These are phyloP conservation scores for Ceriagrion tenellum DNA, from an alignment of 2,888 invertebrate genomes.

Conservation along the genomic window DNA sequence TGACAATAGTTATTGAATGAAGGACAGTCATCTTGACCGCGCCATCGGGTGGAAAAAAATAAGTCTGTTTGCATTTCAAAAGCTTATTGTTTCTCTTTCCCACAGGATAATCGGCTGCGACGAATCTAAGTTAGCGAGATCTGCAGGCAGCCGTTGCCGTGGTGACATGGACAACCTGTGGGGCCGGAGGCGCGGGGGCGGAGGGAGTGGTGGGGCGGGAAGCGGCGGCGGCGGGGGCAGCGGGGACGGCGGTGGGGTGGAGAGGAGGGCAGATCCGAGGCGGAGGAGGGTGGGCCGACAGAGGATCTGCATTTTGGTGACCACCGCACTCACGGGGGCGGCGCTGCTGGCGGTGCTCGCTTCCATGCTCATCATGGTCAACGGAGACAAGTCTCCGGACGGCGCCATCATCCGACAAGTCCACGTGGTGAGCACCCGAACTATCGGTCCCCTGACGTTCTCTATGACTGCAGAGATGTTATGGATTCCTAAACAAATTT, in stretches of 20 bases:
- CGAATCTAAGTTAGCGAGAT: neutral
- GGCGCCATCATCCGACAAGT: neutral
- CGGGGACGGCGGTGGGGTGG: neutral
- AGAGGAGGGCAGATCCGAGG: neutral
- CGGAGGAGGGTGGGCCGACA: conserved; percentile 23
- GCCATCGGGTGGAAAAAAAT: too few species aligned
- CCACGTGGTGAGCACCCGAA: conserved; percentile 8
- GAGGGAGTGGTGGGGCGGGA: neutral
- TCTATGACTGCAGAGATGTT: neutral
- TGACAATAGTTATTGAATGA: too few species aligned
- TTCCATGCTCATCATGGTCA: conserved; percentile 44
- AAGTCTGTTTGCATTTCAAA: too few species aligned
- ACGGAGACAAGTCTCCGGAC: conserved; percentile 1
- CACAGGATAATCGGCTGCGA: neutral
- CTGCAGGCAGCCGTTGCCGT: neutral
- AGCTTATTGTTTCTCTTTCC: neutral
- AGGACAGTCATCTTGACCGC: too few species aligned
- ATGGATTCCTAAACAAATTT: neutral
- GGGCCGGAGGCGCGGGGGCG: conserved; percentile 28
- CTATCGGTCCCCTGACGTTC: too few species aligned
- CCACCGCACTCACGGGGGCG: conserved; percentile 50
- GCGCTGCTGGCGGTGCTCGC: conserved; percentile 46
- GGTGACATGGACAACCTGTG: conserved; percentile 47
- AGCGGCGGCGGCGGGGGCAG: neutral
- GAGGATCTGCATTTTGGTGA: conserved; percentile 50